Percentiles rank a stretch among this genome's conserved stretches.
Evolutionary conservation across 92 coral and sea anemone genomes (phyloP).

Genomic region (Muricea muricata): DNA sequence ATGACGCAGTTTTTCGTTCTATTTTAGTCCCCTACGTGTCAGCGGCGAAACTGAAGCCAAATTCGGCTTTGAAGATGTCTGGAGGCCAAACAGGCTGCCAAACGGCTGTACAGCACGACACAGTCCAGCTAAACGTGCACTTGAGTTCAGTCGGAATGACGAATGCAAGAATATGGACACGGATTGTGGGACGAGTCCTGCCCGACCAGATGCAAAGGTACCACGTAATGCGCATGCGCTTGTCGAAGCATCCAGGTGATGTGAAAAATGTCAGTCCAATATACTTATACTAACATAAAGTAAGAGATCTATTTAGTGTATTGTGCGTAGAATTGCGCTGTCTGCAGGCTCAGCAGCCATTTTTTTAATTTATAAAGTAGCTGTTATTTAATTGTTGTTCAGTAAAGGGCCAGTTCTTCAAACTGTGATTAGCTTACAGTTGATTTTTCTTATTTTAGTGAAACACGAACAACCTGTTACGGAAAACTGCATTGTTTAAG

Average conservation of each 20-base stretch:
- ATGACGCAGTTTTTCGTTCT: neutral
- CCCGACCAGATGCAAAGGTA: slow-evolving; percentile 7
- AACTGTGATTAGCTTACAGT: no score
- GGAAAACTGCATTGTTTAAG: no score
- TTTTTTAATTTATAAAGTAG: neutral
- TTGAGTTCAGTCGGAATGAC: slow-evolving; percentile 44
- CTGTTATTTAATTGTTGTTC: neutral
- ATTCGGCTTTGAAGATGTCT: slow-evolving; percentile 95
- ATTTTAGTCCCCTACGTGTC: slow-evolving; percentile 89
- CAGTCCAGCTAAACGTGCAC: slow-evolving; percentile 64
- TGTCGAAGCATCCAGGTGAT: slow-evolving; percentile 34
- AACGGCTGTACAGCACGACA: slow-evolving; percentile 1
- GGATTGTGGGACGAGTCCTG: slow-evolving; percentile 1
- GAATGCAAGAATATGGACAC: slow-evolving; percentile 22
- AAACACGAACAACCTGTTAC: no score
- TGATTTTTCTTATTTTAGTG: no score
- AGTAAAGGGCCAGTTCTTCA: no score
- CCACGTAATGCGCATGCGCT: slow-evolving; percentile 23
- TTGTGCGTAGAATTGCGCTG: slow-evolving; percentile 14
- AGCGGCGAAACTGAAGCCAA: slow-evolving; percentile 90
- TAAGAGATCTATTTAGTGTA: neutral
- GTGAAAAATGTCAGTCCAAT: neutral
- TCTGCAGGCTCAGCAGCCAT: slow-evolving; percentile 45
- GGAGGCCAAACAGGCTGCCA: slow-evolving; percentile 88
- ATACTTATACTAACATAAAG: neutral